Conservation (phyloP, 2,888 invertebrate genomes). For the Elegia similella region DNA sequence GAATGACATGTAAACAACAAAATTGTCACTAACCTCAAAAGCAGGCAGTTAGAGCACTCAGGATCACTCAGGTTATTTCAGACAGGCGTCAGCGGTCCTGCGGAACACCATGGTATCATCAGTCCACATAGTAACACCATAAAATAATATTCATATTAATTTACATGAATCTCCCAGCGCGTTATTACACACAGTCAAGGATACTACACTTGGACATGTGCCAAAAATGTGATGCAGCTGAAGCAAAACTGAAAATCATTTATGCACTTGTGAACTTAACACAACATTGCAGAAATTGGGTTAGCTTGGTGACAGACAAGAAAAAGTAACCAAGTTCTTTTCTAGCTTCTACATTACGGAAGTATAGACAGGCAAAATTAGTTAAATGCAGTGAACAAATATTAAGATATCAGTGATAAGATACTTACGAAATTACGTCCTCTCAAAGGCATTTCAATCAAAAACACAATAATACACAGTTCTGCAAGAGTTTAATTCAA, state of each 20-base stretch:
- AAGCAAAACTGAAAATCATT: slow-evolving; percentile 67
- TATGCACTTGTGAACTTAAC: slow-evolving; percentile 43
- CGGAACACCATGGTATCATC: slow-evolving; percentile 63
- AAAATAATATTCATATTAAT: slow-evolving; percentile 42
- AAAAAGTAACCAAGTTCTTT: background rate
- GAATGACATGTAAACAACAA: slow-evolving; percentile 31
- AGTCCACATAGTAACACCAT: slow-evolving; percentile 53
- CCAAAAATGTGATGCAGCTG: slow-evolving; percentile 67
- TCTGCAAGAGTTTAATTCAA: slow-evolving; percentile 20
- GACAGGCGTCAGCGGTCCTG: slow-evolving; percentile 75
- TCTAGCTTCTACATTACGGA: background rate
- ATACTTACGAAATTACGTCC: slow-evolving; percentile 72
- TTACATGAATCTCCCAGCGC: slow-evolving; percentile 45
- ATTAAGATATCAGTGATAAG: slow-evolving; percentile 33
- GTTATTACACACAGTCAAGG: slow-evolving; percentile 67
- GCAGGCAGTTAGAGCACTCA: slow-evolving; percentile 77
- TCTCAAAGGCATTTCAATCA: slow-evolving; percentile 72
- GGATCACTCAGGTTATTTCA: slow-evolving; percentile 69
- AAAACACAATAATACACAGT: slow-evolving; percentile 37
- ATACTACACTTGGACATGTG: slow-evolving; percentile 66
- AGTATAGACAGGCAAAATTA: background rate
- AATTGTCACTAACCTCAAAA: slow-evolving; percentile 72
- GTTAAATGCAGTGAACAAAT: slow-evolving; percentile 23
- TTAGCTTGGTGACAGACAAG: slow-evolving; percentile 44
- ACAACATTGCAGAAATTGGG: slow-evolving; percentile 34